Conservation (phyloP, 2,888 invertebrate genomes). For the Ecdyonurus torrentis region DNA sequence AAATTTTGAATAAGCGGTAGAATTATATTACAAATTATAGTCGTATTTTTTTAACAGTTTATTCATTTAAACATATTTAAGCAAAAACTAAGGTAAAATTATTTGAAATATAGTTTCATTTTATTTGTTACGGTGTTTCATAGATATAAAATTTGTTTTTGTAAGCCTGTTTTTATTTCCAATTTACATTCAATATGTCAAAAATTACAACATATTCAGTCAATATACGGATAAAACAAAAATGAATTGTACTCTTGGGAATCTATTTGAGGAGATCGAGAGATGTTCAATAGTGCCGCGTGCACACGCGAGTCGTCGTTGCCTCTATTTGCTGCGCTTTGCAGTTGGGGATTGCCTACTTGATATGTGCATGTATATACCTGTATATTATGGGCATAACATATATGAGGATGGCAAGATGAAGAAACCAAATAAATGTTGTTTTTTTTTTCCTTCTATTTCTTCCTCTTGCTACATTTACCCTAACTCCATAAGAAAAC, state of each 20-base stretch:
- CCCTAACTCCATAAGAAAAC: neutral
- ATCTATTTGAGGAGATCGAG: neutral
- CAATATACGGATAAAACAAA: neutral
- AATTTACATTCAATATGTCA: no score
- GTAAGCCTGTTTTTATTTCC: no score
- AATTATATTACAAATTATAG: no score
- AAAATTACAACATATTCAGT: no score
- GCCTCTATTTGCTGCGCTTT: neutral
- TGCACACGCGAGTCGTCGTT: neutral
- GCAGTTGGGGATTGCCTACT: neutral
- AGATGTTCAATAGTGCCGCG: neutral
- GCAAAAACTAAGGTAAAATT: no score
- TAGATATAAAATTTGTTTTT: no score
- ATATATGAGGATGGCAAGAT: neutral
- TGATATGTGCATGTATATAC: neutral
- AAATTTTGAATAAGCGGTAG: no score
- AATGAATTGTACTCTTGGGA: neutral
- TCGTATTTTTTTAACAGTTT: no score
- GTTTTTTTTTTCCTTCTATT: no score
- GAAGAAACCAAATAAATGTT: neutral
- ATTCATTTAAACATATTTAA: no score
- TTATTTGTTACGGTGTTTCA: no score
- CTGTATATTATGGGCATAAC: neutral
- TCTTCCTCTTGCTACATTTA: neutral
- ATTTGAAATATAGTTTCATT: no score